Evolutionary conservation across 2,113 vertebrate genomes (phyloP), one percentile per base, ranked within the genome.

Genomic region (Phalacrocorax carbo): DNA sequence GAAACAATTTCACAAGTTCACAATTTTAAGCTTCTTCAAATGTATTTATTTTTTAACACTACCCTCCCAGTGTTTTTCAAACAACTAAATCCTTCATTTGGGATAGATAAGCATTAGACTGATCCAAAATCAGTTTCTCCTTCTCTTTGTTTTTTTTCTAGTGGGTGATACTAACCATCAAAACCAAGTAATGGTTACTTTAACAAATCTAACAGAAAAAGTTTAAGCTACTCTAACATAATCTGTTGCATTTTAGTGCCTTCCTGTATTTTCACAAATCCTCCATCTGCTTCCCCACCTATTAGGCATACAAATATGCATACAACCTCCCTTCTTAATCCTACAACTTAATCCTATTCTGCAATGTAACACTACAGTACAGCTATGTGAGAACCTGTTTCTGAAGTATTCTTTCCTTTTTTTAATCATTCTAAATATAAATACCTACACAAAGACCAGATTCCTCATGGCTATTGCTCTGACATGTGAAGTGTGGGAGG

Each of bases 371-470:
- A 3, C 29, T 82, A 73, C 81, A 82, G 83, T 38, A 78, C 64
- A 91, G 70, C 46, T 80, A 91, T 80, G 54, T 80, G 46, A 77
- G 89, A 93, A 64, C 29, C 32, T n/a, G 30, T 66, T 88, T 40
- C 88, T 81, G 30, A 90, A 93, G 51, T 12, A 68, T 71, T 93
- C 42, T 86, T 46, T 85, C 27, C 13, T 27, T 85, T 90, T 93
- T 91, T 22, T 5, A 62, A 58, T 55, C 30, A 16, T 88, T 94
- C 94, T 92, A 92, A 96, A 96, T 95, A 94, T 85, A 96, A 72
- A 27, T 55, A 83, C 22, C 78, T 84, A 82, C 70, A 93, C 82
- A 91, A 83, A 86, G 66, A 66, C 48, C 26, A 26, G 46, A 93
- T 86, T 85, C 86, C 66, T 93, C 8, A 2, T 46, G 88, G 38